Evolutionary conservation across 2,113 vertebrate genomes (phyloP).

Genomic region (Aegotheles bennettii): DNA sequence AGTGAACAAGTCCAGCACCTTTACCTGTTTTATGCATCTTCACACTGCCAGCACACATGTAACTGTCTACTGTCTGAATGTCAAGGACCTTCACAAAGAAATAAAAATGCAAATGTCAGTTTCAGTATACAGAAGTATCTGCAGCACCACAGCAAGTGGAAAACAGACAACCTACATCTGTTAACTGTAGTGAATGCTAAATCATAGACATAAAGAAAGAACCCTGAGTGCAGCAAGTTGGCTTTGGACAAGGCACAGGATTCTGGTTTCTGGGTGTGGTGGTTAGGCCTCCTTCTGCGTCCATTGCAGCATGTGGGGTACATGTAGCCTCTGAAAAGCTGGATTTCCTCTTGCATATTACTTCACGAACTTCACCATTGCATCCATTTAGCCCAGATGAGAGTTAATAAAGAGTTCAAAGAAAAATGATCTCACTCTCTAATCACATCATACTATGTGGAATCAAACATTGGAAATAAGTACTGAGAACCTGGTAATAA

Average conservation of each 20-base stretch:
- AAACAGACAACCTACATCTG: neutral
- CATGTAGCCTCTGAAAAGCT: fast-evolving
- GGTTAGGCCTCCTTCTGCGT: neutral
- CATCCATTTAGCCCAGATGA: neutral
- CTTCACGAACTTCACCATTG: neutral
- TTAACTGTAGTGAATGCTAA: neutral
- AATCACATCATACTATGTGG: neutral
- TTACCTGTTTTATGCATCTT: neutral
- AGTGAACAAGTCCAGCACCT: neutral
- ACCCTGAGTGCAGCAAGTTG: neutral
- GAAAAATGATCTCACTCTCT: neutral
- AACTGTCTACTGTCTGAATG: neutral
- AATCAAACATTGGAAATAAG: neutral
- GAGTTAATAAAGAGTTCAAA: neutral
- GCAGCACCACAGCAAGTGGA: neutral
- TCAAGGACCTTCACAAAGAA: neutral
- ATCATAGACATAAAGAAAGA: neutral
- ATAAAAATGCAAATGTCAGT: neutral
- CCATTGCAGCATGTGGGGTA: neutral
- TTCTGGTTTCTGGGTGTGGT: neutral
- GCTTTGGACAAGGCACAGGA: neutral
- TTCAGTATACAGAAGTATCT: neutral
- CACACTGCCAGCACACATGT: neutral
- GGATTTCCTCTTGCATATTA: neutral
- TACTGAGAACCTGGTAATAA: neutral